These are phyloP conservation scores for Caenorhabditis sinica DNA, from an alignment of 2,888 invertebrate species.

Conservation along the genomic window DNA sequence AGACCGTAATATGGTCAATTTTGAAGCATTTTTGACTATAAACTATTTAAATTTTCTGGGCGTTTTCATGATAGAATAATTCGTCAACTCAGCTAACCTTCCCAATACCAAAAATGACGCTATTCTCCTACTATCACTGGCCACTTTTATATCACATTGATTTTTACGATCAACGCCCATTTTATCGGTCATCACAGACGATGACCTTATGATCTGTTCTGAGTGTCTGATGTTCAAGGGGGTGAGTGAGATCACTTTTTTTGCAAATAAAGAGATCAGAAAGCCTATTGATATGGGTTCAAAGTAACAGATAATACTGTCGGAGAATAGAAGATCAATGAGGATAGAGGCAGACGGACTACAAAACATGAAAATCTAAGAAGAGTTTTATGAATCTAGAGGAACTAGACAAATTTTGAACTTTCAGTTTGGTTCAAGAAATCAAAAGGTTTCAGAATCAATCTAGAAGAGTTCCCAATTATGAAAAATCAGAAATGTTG, in stretches of 20 bases:
- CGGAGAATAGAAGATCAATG: neutral
- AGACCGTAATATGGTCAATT: no score
- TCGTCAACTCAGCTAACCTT: neutral
- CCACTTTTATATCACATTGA: neutral
- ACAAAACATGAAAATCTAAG: neutral
- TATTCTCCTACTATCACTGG: neutral
- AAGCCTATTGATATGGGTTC: neutral
- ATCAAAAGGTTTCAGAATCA: no score
- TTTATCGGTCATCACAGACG: neutral
- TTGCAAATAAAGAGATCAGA: neutral
- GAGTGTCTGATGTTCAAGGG: neutral
- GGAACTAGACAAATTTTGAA: neutral
- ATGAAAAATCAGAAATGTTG: no score
- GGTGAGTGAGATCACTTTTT: neutral
- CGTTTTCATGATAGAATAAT: neutral
- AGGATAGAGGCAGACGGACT: neutral
- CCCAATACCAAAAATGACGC: slow-evolving; percentile 29
- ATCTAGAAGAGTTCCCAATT: no score
- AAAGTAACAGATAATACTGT: neutral
- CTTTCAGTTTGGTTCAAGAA: neutral
- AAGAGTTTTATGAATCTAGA: neutral
- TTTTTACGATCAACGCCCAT: slow-evolving; percentile 9
- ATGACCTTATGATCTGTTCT: slow-evolving; percentile 27
- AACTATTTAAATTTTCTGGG: neutral
- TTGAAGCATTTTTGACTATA: neutral